Percentiles rank a stretch among this genome's conserved stretches.
phyloP scores from a whole-genome alignment of 2,797 vertebrate species.

The Huso huso region DNA sequence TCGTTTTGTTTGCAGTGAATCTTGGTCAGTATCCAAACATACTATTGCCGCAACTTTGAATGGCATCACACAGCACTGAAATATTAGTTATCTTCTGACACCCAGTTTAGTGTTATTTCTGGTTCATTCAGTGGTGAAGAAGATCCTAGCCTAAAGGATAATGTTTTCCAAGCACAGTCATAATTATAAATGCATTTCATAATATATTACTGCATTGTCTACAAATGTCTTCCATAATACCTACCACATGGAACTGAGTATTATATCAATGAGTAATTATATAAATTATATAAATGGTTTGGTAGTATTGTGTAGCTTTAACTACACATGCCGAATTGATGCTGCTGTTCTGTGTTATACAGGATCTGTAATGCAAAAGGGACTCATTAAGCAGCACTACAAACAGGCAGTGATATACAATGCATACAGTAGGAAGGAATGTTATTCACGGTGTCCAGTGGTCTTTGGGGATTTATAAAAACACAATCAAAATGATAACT shows the following conservation, averaged over 20 bases:
- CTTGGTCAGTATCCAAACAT: too few species aligned
- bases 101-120: too few species aligned
- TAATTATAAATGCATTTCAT: too few species aligned
- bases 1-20: too few species aligned
- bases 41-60: too few species aligned
- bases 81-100: too few species aligned
- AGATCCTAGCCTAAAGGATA: too few species aligned
- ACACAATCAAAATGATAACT: constrained; percentile 72
- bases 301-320: constrained; percentile 53
- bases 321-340: constrained; percentile 72
- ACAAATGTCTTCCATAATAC: not conserved
- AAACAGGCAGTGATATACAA: constrained; percentile 68
- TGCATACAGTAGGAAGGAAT: constrained; percentile 69
- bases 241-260: not conserved
- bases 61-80: too few species aligned
- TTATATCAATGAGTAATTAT: too few species aligned
- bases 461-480: constrained; percentile 67
- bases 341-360: constrained; percentile 58
- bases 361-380: constrained; percentile 67
- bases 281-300: not conserved
- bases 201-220: too few species aligned
- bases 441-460: constrained; percentile 60
- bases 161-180: too few species aligned
- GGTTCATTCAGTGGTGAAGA: too few species aligned
- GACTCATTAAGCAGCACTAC: constrained; percentile 69